Percentiles rank a stretch among this genome's conserved stretches.
These are phyloP conservation scores for Seladonia tumulorum DNA, from an alignment of 2,888 invertebrate genomes.

Conservation along the genomic window DNA sequence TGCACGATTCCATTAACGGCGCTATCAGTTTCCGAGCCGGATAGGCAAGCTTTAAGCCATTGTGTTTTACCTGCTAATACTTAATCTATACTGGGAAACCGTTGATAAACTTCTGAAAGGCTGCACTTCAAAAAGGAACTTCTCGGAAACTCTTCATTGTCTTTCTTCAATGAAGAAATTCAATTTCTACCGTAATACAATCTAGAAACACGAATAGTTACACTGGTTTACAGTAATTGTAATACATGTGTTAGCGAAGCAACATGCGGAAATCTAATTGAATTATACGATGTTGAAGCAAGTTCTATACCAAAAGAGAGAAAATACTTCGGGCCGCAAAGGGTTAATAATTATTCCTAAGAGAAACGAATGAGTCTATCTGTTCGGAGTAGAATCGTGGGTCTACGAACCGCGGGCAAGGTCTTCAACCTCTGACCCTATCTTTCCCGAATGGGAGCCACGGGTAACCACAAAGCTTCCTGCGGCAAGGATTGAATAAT, in stretches of 20 bases:
- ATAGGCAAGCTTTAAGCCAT: background rate
- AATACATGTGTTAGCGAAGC: too few relatives aligned
- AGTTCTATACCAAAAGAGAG: background rate
- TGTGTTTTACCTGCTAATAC: background rate
- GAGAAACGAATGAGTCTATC: background rate
- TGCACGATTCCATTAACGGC: background rate
- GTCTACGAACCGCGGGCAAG: background rate
- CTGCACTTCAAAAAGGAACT: background rate
- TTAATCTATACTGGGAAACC: background rate
- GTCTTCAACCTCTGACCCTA: conserved; percentile 15
- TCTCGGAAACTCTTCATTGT: background rate
- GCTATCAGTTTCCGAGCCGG: background rate
- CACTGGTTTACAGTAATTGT: too few relatives aligned
- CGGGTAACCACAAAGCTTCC: background rate
- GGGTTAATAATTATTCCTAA: background rate
- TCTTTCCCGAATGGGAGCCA: background rate
- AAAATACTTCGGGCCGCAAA: background rate
- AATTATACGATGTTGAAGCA: background rate
- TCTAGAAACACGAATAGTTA: too few relatives aligned
- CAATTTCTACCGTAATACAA: background rate
- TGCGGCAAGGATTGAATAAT: background rate
- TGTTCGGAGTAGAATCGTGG: background rate
- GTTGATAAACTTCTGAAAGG: background rate
- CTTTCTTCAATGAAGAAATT: background rate
- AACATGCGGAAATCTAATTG: too few relatives aligned